Percentiles rank a stretch among this genome's conserved stretches.
Evolutionary conservation across 2,888 invertebrate genomes (phyloP).

Genomic region (Taphrorychus bicolor): DNA sequence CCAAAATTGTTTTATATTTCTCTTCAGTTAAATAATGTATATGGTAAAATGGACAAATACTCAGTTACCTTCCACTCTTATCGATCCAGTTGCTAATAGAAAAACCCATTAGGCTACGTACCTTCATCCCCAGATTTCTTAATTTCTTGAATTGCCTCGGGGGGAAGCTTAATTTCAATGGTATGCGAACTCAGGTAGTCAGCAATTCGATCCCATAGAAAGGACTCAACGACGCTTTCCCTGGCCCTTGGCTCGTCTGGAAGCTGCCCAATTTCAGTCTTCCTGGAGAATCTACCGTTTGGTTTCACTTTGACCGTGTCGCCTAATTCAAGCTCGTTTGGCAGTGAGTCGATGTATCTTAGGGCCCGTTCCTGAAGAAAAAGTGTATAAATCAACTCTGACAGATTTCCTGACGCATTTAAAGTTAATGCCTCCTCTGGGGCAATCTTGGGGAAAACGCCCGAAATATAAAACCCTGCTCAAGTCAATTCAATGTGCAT

Average conservation of each 20-base stretch:
- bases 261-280: conserved; percentile 10
- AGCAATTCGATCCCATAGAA: conserved; percentile 76
- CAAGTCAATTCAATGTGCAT: neutral
- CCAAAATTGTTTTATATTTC: too few species aligned
- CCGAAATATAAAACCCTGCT: neutral
- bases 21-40: too few species aligned
- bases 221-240: conserved; percentile 75
- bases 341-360: conserved; percentile 71
- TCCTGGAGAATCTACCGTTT: conserved; percentile 50
- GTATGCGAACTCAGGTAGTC: conserved; percentile 80
- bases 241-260: conserved; percentile 77
- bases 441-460: neutral
- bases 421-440: too few species aligned
- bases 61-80: too few species aligned
- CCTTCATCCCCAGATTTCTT: conserved; percentile 82
- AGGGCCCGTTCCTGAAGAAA: conserved; percentile 71
- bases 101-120: conserved; percentile 56
- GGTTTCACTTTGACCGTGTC: conserved; percentile 68
- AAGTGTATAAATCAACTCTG: neutral
- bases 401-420: neutral
- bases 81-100: too few species aligned
- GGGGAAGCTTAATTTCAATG: conserved; percentile 81
- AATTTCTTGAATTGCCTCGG: conserved; percentile 74
- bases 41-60: too few species aligned
- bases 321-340: conserved; percentile 67